A percentile compares a stretch with the other conserved stretches of the same genome.
Conservation (phyloP, 23 tunicate species). For the Ascidia mentula region DNA sequence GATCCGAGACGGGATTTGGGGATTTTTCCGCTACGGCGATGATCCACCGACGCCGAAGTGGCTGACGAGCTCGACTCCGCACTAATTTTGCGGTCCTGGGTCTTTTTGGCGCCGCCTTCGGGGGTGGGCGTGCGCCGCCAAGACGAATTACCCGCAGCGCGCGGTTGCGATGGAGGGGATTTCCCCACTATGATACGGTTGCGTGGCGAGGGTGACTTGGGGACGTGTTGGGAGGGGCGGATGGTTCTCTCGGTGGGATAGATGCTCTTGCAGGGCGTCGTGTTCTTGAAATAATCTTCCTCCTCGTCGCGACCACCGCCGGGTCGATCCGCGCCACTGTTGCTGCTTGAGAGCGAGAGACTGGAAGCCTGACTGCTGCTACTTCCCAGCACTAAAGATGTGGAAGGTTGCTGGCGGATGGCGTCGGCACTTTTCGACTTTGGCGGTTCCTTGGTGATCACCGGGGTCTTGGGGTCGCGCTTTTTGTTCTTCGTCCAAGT, state of each 20-base stretch:
- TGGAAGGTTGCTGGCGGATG: background rate
- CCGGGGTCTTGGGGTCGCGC: background rate
- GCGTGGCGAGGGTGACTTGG: constrained; percentile 67
- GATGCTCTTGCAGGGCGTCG: constrained; percentile 15
- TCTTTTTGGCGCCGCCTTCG: background rate
- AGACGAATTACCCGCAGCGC: background rate
- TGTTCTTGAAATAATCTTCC: constrained; percentile 15
- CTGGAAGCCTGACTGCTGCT: constrained; percentile 44
- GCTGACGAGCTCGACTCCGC: constrained; percentile 43
- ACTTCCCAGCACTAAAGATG: background rate
- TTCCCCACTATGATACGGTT: constrained; percentile 8
- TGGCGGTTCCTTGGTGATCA: background rate
- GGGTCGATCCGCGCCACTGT: constrained; percentile 18
- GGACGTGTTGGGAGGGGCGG: constrained; percentile 40
- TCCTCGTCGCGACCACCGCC: constrained; percentile 15
- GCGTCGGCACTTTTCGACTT: background rate
- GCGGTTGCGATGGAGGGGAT: constrained; percentile 4
- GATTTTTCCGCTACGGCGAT: background rate
- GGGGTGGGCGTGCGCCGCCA: constrained; percentile 28
- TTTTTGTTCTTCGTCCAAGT: constrained; percentile 15
- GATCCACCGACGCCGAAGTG: background rate
- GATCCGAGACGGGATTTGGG: constrained; percentile 10
- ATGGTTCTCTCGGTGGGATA: constrained; percentile 44
- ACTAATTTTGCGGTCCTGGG: constrained; percentile 18
- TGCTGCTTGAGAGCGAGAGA: constrained; percentile 72